Conservation (phyloP, 2,888 invertebrate genomes). For the Aproaerema taeniolella region DNA sequence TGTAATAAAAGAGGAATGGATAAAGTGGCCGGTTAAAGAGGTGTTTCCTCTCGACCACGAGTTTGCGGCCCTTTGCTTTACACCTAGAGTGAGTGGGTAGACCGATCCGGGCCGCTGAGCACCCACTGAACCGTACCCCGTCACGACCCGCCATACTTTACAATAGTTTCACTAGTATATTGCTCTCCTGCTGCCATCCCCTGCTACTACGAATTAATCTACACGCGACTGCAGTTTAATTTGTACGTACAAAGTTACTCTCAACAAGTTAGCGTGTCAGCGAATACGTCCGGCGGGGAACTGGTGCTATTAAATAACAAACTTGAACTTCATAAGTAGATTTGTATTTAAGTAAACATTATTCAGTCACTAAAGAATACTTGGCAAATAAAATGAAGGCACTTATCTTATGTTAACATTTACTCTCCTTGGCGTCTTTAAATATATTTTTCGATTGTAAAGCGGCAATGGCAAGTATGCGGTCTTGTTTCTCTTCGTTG, state of each 20-base stretch:
- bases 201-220: conserved; percentile 11
- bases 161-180: conserved; percentile 29
- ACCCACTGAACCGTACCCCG: conserved; percentile 58
- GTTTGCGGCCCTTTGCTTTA: conserved; percentile 41
- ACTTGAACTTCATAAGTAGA: conserved; percentile 2
- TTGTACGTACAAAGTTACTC: conserved; percentile 7
- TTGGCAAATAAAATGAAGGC: conserved; percentile 2
- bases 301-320: conserved; percentile 5
- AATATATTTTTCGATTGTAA: conserved; percentile 59
- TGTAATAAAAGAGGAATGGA: no score
- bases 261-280: conserved; percentile 6
- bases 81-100: conserved; percentile 41
- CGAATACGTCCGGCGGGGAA: conserved; percentile 7
- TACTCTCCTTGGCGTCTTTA: conserved; percentile 68
- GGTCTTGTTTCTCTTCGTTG: conserved; percentile 81
- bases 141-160: conserved; percentile 41
- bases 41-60: conserved; percentile 25
- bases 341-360: conserved; percentile 10
- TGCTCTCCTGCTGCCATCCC: conserved; percentile 1
- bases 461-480: conserved; percentile 62
- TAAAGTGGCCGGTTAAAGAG: neutral
- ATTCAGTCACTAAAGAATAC: conserved; percentile 16
- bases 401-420: conserved; percentile 43
- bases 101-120: conserved; percentile 47
- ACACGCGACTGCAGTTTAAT: conserved; percentile 15